Evolutionary conservation across 1,140 invertebrate species (phyloP).

Genomic region (Drosophila ohnishii): DNA sequence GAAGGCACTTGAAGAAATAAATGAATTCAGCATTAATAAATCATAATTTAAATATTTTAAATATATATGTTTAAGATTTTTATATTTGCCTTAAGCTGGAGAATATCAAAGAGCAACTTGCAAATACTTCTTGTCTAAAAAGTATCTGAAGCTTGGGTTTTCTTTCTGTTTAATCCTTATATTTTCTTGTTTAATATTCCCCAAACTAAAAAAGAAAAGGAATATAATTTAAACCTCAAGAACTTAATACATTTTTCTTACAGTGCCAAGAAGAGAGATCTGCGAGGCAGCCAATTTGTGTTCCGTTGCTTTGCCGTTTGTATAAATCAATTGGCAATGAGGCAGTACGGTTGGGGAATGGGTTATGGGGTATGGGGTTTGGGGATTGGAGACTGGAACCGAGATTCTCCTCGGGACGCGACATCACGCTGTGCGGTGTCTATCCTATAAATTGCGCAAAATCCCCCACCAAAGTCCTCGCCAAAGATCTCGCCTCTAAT

Average conservation of each 20-base stretch:
- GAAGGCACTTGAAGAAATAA: neutral
- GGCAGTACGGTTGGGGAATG: slow-evolving; percentile 17
- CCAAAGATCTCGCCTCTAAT: slow-evolving; percentile 48
- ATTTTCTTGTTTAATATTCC: neutral
- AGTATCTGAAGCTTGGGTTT: neutral
- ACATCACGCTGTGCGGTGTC: slow-evolving; percentile 77
- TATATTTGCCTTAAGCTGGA: too few relatives aligned
- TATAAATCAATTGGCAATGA: slow-evolving; percentile 78
- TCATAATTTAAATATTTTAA: neutral
- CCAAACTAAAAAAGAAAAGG: neutral
- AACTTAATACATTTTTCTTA: neutral
- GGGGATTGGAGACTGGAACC: slow-evolving; percentile 5
- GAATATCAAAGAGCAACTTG: neutral
- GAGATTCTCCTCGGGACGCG: slow-evolving; percentile 40
- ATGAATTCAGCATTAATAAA: too few relatives aligned
- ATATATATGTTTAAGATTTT: neutral
- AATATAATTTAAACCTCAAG: neutral
- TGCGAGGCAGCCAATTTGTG: slow-evolving; percentile 74
- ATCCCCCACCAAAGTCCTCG: slow-evolving; percentile 7
- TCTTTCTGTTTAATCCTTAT: too few relatives aligned
- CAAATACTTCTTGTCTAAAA: neutral
- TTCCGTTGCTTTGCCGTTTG: slow-evolving; percentile 81
- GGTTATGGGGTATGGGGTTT: neutral
- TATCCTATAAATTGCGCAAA: slow-evolving; percentile 76
- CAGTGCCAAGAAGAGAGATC: slow-evolving; percentile 36